Evolutionary conservation across 2,797 vertebrate genomes (phyloP).

Genomic region (Carduelis carduelis): DNA sequence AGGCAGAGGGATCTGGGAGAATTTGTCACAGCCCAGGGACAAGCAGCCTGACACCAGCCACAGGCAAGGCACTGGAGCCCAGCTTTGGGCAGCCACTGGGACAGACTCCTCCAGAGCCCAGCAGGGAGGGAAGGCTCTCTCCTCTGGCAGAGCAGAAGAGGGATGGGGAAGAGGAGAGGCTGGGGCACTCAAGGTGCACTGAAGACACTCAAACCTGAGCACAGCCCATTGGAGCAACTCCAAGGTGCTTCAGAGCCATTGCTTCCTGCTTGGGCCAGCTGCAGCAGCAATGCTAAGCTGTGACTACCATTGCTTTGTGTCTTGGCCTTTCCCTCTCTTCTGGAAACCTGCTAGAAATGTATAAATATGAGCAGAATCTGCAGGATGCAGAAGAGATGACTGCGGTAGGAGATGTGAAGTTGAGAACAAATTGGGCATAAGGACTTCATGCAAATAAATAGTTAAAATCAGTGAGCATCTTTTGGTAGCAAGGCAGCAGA

Average conservation of each 20-base stretch:
- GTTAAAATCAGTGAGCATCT: neutral
- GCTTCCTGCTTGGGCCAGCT: neutral
- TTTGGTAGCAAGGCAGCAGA: neutral
- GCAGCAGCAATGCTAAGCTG: neutral
- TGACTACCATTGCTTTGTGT: neutral
- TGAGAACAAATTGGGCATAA: neutral
- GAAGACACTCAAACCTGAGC: neutral
- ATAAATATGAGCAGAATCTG: neutral
- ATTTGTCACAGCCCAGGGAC: neutral
- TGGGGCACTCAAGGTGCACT: neutral
- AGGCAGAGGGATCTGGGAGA: neutral
- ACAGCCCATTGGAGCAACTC: neutral
- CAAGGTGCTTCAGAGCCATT: neutral
- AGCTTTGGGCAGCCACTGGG: fast-evolving
- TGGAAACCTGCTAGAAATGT: neutral
- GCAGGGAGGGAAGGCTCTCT: neutral
- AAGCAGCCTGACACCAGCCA: neutral
- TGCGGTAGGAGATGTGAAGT: neutral
- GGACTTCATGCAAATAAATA: neutral
- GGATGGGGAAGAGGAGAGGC: neutral
- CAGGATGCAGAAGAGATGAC: neutral
- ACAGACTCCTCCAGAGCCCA: neutral
- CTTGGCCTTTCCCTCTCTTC: neutral
- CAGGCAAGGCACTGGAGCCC: fast-evolving
- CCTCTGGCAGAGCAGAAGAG: fast-evolving